Evolutionary conservation across 2,888 invertebrate genomes (phyloP).

Genomic region (Philereme transversata): DNA sequence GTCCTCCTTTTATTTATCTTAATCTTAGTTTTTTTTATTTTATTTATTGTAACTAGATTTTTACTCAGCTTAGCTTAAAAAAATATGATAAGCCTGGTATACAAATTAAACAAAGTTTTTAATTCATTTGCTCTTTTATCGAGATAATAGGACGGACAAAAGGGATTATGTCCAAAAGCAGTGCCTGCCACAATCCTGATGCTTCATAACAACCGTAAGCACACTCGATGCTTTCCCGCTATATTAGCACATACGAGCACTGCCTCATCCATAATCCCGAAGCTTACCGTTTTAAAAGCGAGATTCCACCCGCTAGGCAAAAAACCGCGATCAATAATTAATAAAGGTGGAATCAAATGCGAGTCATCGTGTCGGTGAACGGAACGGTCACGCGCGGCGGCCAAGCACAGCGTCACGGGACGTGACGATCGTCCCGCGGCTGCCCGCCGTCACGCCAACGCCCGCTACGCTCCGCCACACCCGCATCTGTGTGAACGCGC

Average conservation of each 20-base stretch:
- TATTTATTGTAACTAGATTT: too few relatives aligned
- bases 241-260: not conserved
- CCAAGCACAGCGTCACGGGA: constrained; percentile 62
- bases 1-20: not conserved
- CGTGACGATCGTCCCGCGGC: constrained; percentile 54
- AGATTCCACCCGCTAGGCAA: constrained; percentile 64
- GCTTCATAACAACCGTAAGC: constrained; percentile 17
- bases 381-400: constrained; percentile 74
- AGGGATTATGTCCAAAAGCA: too few relatives aligned
- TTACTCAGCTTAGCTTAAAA: too few relatives aligned
- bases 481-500: constrained; percentile 64
- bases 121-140: too few relatives aligned
- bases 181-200: not conserved
- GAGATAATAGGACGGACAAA: too few relatives aligned
- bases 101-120: too few relatives aligned
- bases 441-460: constrained; percentile 32
- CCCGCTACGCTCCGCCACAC: constrained; percentile 53
- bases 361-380: constrained; percentile 73
- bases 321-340: constrained; percentile 56
- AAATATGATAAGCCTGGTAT: too few relatives aligned
- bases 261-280: constrained; percentile 42
- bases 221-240: constrained; percentile 12
- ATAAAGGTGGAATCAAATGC: constrained; percentile 64
- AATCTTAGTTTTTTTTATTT: too few relatives aligned
- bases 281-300: constrained; percentile 72